Evolutionary conservation across 2,888 invertebrate genomes (phyloP), one percentile per base, ranked within the genome.

Genomic region (Pemphredon lugubris): DNA sequence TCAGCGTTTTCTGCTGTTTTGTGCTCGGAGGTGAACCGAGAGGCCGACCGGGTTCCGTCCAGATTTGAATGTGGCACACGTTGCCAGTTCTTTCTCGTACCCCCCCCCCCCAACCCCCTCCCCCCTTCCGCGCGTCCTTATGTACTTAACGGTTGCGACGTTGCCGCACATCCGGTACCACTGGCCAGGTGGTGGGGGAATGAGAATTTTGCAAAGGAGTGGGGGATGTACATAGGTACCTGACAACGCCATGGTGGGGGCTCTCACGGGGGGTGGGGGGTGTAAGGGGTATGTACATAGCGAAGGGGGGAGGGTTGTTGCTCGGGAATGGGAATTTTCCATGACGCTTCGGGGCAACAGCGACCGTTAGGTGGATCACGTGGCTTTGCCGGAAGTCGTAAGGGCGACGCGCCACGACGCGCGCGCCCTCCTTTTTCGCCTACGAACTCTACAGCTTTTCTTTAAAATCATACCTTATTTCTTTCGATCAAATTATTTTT

Each of bases 1-100:
- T 60, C 75, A 67, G 71, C 75, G 79, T 79, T 74, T 79, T 80
- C 81, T 66, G 68, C 79, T 80, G 79, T 80, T 78, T 80, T 71
- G 55, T 51, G 58, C n/a, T n/a, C 71, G 71, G 77, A 77, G 67
- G 66, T 77, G 68, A 68, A 61, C 55, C 76, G 82, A 75, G 78
- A 76, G 76, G 65, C 76, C 77, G 78, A 83, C 81, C 81, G 84
- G 83, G 83, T 83, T 84, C 83, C 79, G 85, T 83, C 71, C 83
- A 83, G 85, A 87, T 88, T 87, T 87, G 86, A 86, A 87, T 85
- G 86, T 87, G 84, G 83, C 84, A 87, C 87, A 87, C 88, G 89
- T 89, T 89, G 89, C 88, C 89, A 87, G 85, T 86, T 87, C 87
- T 82, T 83, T 79, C 82, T 80, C 75, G 61, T 68, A 55, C 66